Base-by-base conservation (phyloP, 2,888 invertebrate species). In the Sarcophaga caerulescens region DNA sequence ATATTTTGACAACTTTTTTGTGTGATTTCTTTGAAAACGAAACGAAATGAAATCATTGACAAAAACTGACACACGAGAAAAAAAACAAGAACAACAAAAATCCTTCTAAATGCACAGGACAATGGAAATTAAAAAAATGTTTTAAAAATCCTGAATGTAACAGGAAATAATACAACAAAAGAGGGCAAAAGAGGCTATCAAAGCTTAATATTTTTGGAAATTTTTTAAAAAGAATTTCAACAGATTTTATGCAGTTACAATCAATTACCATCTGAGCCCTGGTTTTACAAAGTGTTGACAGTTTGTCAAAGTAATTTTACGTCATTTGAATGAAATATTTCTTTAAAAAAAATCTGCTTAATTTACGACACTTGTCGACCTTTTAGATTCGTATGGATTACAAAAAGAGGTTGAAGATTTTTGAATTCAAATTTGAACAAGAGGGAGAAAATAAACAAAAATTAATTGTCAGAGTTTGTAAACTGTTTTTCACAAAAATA, bases 261-360 rank as follows among this genome's bases (percentile, higher is more conserved):
- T 21, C 25, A 66, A 12, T 66, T 66, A 5, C 3, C 35, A 35
- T 35, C 35, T 35, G 35, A 35, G 35, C 1, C 0, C 10, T 35
- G 17, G 10, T 66, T 45, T 44, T 35, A 89, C 88, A 89, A 90
- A 90, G 90, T 90, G 90, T 90, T 90, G 90, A 89, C 90, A 90
- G 77, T 87, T 80, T 63, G 65, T 78, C 85, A 81, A 69, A 79
- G 83, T 65, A 35, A 35, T 35, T 35, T 10, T 35, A 35, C 10
- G 35, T 35, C 35, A 35, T 35, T 35, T 35, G 35, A 35, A 35
- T 8, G 10, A 8, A 35, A 10, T 35, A 35, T 35, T 35, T 35
- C 10, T 35, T 35, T 35, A 1, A 6, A 0, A 5, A 25, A 25
- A 35, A 35, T 35, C 8, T 35, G 10, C 10, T 35, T 35, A 35